phyloP scores from a whole-genome alignment of 2,113 vertebrate genomes.

The Typhlomys cinereus region DNA sequence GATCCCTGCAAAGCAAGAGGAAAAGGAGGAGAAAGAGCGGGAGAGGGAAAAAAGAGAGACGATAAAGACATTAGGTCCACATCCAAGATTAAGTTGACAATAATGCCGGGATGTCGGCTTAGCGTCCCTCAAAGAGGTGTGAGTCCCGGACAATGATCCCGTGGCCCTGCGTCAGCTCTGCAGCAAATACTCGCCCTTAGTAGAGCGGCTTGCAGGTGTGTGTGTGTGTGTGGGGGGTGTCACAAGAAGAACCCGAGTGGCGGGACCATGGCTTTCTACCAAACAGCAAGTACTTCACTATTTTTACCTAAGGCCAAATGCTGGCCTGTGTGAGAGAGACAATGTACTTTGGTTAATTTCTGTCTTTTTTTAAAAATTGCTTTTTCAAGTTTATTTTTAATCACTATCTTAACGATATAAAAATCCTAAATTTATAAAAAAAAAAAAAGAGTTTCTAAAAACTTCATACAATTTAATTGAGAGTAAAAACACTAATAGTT shows the following conservation, averaged over 20 bases:
- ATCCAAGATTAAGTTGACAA: background rate
- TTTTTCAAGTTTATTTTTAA: background rate
- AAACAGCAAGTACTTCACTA: background rate
- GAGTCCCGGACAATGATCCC: background rate
- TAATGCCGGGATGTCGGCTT: too few relatives aligned
- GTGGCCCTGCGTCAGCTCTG: background rate
- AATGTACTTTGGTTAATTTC: background rate
- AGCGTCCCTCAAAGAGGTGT: background rate
- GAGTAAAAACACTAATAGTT: background rate
- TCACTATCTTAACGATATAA: background rate
- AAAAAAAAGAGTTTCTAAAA: background rate
- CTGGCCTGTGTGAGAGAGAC: background rate
- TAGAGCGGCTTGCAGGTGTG: background rate
- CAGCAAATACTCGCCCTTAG: background rate
- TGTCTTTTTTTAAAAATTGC: background rate
- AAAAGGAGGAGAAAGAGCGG: too few relatives aligned
- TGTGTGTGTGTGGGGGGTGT: background rate
- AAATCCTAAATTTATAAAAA: background rate
- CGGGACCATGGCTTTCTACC: too few relatives aligned
- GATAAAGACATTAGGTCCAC: background rate
- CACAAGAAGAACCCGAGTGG: background rate
- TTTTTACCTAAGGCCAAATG: background rate
- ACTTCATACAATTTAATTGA: background rate
- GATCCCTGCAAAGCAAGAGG: slow-evolving; percentile 86
- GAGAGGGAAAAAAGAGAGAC: background rate